These are phyloP conservation scores for Sanderia malayensis DNA, from an alignment of 30 jellyfish, hydroid and myxozoan genomes.

Conservation along the genomic window DNA sequence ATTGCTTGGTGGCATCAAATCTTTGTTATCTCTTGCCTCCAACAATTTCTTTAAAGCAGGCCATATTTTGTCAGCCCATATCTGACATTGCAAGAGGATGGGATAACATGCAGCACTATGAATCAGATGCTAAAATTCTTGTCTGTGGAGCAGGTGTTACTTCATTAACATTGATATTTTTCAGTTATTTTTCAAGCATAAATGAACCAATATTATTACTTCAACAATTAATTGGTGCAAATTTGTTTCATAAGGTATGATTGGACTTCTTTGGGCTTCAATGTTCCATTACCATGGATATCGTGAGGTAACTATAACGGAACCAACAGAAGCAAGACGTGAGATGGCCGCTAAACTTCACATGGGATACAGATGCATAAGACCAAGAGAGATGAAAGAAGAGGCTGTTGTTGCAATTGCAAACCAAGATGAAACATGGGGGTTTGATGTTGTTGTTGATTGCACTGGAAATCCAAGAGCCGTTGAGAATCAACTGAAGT, in stretches of 20 bases:
- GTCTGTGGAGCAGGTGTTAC: constrained; percentile 82
- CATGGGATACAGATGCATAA: constrained; percentile 57
- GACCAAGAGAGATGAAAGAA: constrained; percentile 39
- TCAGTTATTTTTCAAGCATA: too few species aligned
- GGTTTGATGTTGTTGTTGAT: constrained; percentile 83
- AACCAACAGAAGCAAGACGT: constrained; percentile 65
- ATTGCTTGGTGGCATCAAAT: constrained; percentile 60
- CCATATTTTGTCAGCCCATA: constrained; percentile 82
- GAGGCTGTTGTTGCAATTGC: constrained; percentile 33
- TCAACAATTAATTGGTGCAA: background rate
- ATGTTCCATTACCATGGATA: constrained; percentile 87
- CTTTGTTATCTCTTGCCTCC: constrained; percentile 69
- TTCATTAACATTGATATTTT: too few species aligned
- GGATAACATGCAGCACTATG: constrained; percentile 76
- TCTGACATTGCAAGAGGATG: constrained; percentile 80
- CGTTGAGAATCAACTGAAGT: constrained; percentile 57
- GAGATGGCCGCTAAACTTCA: constrained; percentile 74
- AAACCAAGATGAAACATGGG: constrained; percentile 68
- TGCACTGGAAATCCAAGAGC: constrained; percentile 84
- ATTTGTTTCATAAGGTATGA: constrained; percentile 38
- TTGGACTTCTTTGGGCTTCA: constrained; percentile 87
- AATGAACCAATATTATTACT: background rate
- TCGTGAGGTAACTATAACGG: constrained; percentile 80
- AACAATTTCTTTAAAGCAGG: constrained; percentile 64
- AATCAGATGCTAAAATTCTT: constrained; percentile 64